Conservation (phyloP, 2,113 vertebrate genomes). For the cattle (Bos taurus) region DNA sequence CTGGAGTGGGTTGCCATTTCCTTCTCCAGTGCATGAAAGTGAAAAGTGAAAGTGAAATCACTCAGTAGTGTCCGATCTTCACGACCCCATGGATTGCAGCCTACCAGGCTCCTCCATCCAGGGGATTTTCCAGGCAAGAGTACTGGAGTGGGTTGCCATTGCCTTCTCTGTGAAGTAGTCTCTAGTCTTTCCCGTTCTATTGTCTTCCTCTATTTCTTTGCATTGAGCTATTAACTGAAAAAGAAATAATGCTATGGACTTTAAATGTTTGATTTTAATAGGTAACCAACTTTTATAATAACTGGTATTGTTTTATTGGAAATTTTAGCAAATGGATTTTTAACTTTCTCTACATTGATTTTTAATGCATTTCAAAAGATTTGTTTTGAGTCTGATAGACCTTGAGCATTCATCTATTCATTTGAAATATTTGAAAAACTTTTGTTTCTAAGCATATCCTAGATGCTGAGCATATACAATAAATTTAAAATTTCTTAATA, state of each 20-base stretch:
- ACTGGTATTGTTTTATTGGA: not conserved
- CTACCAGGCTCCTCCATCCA: not conserved
- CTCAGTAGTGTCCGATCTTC: fast-evolving
- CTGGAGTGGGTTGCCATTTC: not conserved
- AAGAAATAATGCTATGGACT: not conserved
- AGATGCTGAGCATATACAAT: not conserved
- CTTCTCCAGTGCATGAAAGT: not conserved
- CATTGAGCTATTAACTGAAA: not conserved
- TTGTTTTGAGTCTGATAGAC: not conserved
- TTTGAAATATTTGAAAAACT: not conserved
- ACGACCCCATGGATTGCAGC: fast-evolving
- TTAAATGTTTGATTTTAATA: not conserved
- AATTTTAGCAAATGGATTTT: not conserved
- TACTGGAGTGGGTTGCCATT: not conserved
- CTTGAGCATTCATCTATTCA: not conserved
- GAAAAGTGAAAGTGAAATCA: not conserved
- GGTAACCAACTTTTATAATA: not conserved
- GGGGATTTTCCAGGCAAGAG: not conserved
- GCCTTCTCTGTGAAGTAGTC: not conserved
- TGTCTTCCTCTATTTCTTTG: not conserved
- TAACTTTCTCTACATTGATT: not conserved
- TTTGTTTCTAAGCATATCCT: not conserved
- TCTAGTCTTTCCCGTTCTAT: not conserved
- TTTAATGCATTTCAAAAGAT: not conserved
- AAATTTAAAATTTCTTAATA: not conserved